Evolutionary conservation across 1,140 invertebrate species (phyloP), one percentile per base, ranked within the genome.

Genomic region (Penaeus vannamei): DNA sequence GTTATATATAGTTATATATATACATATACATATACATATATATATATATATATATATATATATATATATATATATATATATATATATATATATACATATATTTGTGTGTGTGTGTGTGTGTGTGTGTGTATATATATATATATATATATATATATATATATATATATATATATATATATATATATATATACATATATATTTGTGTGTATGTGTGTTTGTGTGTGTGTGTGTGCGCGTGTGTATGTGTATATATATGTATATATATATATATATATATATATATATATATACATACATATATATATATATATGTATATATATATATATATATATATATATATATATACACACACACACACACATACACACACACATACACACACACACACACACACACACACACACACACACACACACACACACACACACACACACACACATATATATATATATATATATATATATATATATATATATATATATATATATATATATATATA

Each of bases 321-420:
- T 53, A 53, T 80, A 53, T 80, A n/a, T 80, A 80, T 80, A 19
- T n/a, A 80, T 53, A 80, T 80, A 80, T 80, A 46, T 53, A 80
- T 53, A 80, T 46, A 80, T 80, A 36, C 19, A 53, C 36, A 53
- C 19, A 80, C 19, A 80, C 19, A 53, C 19, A 80, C n/a, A 72
- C n/a, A 72, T 72, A 72, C n/a, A 72, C n/a, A 72, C n/a, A 72
- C n/a, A 72, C n/a, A 72, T 72, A 72, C 2, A 22, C 2, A 80
- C 36, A 46, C 2, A 36, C 2, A 80, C 36, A 80, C 17, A 36
- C 2, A 80, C n/a, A 80, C 19, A 80, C 3, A 36, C 2, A n/a
- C 36, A 53, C 17, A 36, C 20, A 22, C 20, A 17, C 20, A 46
- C 26, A 72, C 2, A n/a, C 26, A 46, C 10, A 46, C 10, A 46